phyloP scores from a whole-genome alignment of 2,797 vertebrate genomes.

The Spizella passerina region DNA sequence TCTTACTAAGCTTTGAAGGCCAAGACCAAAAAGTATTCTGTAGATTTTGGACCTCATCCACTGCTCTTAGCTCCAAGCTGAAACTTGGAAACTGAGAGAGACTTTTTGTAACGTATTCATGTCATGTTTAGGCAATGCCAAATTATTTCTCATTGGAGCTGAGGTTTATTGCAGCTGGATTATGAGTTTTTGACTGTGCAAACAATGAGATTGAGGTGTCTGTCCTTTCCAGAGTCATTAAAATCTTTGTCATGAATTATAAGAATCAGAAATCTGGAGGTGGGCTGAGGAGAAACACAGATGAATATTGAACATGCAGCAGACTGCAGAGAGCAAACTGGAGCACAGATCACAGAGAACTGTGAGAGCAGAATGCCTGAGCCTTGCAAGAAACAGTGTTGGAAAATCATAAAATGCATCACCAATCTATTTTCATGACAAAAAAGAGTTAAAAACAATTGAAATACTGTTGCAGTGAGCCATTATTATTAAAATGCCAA shows the following conservation, averaged over 20 bases:
- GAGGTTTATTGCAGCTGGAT: slow-evolving; percentile 12
- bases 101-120: not conserved
- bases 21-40: not conserved
- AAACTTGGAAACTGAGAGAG: not conserved
- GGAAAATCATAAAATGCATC: not conserved
- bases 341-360: not conserved
- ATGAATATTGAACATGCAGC: not conserved
- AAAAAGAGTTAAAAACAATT: not conserved
- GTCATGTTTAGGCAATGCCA: not conserved
- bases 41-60: slow-evolving; percentile 48
- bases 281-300: not conserved
- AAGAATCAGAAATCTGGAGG: not conserved
- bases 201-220: not conserved
- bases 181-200: not conserved
- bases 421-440: not conserved
- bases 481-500: not conserved
- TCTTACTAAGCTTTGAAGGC: slow-evolving; percentile 29
- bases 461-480: not conserved
- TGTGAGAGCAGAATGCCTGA: not conserved
- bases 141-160: slow-evolving; percentile 14
- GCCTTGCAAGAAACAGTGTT: not conserved
- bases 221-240: not conserved
- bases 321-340: not conserved
- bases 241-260: not conserved
- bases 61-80: not conserved